These are phyloP conservation scores for Amphiprion ocellaris DNA, from an alignment of 2,113 vertebrate genomes.

Conservation along the genomic window DNA sequence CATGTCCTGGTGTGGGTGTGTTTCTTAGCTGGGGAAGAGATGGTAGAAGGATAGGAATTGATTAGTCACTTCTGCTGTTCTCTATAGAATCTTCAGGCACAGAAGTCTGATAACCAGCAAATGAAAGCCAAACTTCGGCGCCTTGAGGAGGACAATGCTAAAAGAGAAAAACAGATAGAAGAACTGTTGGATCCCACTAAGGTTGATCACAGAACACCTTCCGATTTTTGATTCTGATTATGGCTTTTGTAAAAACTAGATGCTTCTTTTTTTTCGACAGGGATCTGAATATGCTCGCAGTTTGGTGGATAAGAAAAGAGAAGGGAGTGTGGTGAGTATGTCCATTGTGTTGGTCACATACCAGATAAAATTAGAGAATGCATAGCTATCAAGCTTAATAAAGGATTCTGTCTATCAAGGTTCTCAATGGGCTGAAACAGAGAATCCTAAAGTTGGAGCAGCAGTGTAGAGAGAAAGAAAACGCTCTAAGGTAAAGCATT, in stretches of 20 bases:
- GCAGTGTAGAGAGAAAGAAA: slow-evolving; percentile 93
- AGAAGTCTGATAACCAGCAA: slow-evolving; percentile 88
- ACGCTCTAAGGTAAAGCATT: slow-evolving; percentile 83
- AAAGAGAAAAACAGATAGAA: slow-evolving; percentile 93
- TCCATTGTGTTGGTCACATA: background rate
- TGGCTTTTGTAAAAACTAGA: background rate
- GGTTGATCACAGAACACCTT: slow-evolving; percentile 65
- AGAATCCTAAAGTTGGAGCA: slow-evolving; percentile 92
- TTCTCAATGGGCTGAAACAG: slow-evolving; percentile 90
- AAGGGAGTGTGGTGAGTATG: slow-evolving; percentile 88
- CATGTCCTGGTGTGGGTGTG: too few species aligned
- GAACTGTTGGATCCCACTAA: slow-evolving; percentile 90
- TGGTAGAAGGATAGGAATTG: background rate
- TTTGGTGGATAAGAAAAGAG: slow-evolving; percentile 87
- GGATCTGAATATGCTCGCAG: slow-evolving; percentile 86
- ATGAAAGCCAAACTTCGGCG: slow-evolving; percentile 92
- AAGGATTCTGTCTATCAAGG: slow-evolving; percentile 79
- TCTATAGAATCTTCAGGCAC: slow-evolving; percentile 87
- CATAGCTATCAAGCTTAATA: background rate
- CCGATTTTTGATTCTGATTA: fast-evolving
- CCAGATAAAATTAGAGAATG: background rate
- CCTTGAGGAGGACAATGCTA: slow-evolving; percentile 90
- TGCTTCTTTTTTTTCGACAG: slow-evolving; percentile 67
- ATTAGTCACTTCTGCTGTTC: background rate
- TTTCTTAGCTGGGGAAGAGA: too few species aligned